These are phyloP conservation scores for Sebastes paucispinis DNA, from an alignment of 2,797 vertebrate genomes.

Conservation along the genomic window DNA sequence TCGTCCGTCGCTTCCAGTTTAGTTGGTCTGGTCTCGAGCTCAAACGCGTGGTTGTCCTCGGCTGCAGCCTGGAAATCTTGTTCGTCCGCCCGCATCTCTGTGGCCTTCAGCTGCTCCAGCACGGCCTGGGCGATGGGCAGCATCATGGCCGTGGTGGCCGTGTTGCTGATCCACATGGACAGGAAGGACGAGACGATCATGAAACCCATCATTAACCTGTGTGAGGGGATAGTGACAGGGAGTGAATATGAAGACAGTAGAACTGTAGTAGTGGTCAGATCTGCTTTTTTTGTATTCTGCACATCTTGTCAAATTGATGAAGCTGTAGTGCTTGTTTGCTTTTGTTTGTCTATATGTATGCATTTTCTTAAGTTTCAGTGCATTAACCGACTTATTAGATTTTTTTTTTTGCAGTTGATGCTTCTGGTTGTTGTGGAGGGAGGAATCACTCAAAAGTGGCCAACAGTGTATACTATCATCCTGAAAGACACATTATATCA, in stretches of 20 bases:
- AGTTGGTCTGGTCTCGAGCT: slow-evolving; percentile 40
- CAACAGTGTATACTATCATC: too few species aligned
- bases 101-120: slow-evolving; percentile 85
- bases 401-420: background rate
- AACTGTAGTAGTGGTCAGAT: background rate
- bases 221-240: background rate
- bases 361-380: background rate
- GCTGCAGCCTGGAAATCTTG: slow-evolving; percentile 40
- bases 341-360: background rate
- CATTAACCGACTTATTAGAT: background rate
- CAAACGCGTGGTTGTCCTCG: slow-evolving; percentile 65
- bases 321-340: background rate
- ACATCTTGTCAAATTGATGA: background rate
- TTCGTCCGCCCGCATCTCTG: slow-evolving; percentile 67
- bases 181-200: slow-evolving; percentile 92
- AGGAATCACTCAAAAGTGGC: too few species aligned
- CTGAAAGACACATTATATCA: background rate
- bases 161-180: slow-evolving; percentile 99
- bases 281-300: background rate
- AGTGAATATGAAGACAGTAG: background rate
- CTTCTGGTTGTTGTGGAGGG: background rate
- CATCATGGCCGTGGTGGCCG: slow-evolving; percentile 97
- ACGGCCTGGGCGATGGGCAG: slow-evolving; percentile 90
- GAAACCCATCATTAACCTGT: slow-evolving; percentile 92
- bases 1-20: slow-evolving; percentile 8